Conservation (phyloP, 2,888 invertebrate genomes). For the Steromphala cineraria region DNA sequence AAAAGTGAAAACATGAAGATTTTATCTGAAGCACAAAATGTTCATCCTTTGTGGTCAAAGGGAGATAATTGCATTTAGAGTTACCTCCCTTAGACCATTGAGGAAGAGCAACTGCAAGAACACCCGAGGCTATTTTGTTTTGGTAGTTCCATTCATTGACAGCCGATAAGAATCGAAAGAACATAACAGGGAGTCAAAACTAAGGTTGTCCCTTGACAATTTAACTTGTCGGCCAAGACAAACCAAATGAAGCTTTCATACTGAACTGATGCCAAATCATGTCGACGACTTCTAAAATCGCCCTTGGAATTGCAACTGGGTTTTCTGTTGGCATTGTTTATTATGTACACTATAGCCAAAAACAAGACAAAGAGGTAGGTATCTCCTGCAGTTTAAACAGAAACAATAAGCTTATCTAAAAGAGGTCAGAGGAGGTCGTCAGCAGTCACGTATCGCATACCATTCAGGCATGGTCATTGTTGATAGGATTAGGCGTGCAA, state of each 20-base stretch:
- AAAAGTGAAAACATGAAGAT: too few relatives aligned
- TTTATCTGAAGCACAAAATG: too few relatives aligned
- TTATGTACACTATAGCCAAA: constrained; percentile 54
- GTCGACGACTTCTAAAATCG: constrained; percentile 45
- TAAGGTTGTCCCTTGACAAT: too few relatives aligned
- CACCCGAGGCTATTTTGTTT: too few relatives aligned
- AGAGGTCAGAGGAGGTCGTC: not conserved
- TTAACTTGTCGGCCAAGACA: too few relatives aligned
- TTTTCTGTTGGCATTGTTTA: constrained; percentile 47
- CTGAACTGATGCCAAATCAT: not conserved
- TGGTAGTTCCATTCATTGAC: too few relatives aligned
- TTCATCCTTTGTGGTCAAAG: not conserved
- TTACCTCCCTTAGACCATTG: not conserved
- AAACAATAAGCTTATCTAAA: not conserved
- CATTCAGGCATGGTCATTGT: not conserved
- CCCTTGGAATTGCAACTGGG: constrained; percentile 44
- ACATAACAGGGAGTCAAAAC: too few relatives aligned
- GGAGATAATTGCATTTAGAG: not conserved
- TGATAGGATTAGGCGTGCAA: not conserved
- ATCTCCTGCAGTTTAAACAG: not conserved
- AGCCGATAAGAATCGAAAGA: too few relatives aligned
- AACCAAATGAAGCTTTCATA: too few relatives aligned
- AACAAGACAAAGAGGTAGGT: constrained; percentile 50
- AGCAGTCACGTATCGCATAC: not conserved
- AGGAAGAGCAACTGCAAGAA: not conserved